These are phyloP conservation scores for Euwallacea similis DNA, from an alignment of 1,140 invertebrate species.

Conservation along the genomic window DNA sequence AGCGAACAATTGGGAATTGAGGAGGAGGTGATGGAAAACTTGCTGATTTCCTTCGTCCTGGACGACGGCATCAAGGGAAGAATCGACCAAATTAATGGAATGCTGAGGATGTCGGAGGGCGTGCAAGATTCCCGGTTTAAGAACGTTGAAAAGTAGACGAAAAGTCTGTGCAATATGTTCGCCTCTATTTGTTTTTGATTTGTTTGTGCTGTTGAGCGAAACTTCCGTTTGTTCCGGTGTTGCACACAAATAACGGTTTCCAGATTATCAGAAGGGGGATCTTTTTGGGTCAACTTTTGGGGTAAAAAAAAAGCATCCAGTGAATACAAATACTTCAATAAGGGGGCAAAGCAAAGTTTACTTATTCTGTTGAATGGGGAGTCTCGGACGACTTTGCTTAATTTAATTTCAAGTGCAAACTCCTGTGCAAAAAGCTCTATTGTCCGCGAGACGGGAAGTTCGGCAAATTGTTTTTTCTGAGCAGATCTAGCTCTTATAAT, in stretches of 20 bases:
- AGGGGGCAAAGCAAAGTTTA: no score
- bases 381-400: no score
- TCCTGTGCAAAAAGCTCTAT: no score
- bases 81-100: conserved; percentile 94
- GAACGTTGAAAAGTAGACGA: conserved; percentile 93
- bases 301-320: neutral
- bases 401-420: no score
- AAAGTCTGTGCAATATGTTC: conserved; percentile 52
- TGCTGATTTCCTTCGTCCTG: conserved; percentile 75
- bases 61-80: conserved; percentile 81
- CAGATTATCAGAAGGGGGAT: neutral
- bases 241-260: no score
- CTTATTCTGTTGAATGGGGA: no score
- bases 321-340: no score
- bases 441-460: no score
- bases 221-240: neutral
- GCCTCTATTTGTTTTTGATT: neutral
- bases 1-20: conserved; percentile 96
- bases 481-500: no score
- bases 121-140: conserved; percentile 78
- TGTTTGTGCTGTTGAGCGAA: neutral
- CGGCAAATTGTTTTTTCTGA: no score
- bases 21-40: conserved; percentile 89
- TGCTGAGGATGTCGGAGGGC: conserved; percentile 82
- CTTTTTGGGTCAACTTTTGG: neutral